Base-by-base conservation (phyloP, 2,888 invertebrate genomes). In the Formica aserva region DNA sequence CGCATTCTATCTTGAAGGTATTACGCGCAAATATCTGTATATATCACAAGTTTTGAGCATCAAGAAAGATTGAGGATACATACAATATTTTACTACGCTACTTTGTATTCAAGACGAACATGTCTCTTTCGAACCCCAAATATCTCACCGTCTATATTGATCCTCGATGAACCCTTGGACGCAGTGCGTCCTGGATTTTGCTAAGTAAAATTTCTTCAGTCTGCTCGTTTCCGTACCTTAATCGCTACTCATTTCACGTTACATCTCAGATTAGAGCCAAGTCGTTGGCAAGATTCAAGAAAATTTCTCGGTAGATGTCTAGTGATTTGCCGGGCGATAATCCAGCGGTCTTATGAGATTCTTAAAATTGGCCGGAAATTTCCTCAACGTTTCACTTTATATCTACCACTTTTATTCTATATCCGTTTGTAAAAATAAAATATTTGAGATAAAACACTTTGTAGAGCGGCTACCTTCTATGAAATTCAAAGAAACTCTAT, bases 101-200 rank as follows among this genome's bases (percentile, higher is more conserved):
- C 88, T 92, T 93, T 90, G 87, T 92, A 92, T 93, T 93, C 93
- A 89, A 77, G 84, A 86, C 89, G 91, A 91, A 87, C 90, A 3
- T n/a, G 13, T 86, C 88, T 87, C 83, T 76, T 87, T 88, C 83
- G 48, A 48, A 57, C 9, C 11, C 60, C 57, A n/a, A 67, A 86
- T 75, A 82, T 82, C 77, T 87, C 69, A 66, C 69, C 74, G 69
- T 69, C 76, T 41, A 82, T 48, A 67, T 45, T 48, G 75, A 80
- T 74, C 69, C 63, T 78, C 48, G 77, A 84, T 86, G 83, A 66
- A 82, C 48, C 71, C 48, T 71, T 60, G 26, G 67, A 72, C 6
- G 45, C 57, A 22, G 48, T 35, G 38, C 62, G 1, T 15, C 32
- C 45, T 57, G 77, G 69, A 62, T 69, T 72, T 76, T 69, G 29